Percentiles rank a stretch among this genome's conserved stretches.
Evolutionary conservation across 2,888 invertebrate species (phyloP).

Genomic region (Tuberolachnus salignus): DNA sequence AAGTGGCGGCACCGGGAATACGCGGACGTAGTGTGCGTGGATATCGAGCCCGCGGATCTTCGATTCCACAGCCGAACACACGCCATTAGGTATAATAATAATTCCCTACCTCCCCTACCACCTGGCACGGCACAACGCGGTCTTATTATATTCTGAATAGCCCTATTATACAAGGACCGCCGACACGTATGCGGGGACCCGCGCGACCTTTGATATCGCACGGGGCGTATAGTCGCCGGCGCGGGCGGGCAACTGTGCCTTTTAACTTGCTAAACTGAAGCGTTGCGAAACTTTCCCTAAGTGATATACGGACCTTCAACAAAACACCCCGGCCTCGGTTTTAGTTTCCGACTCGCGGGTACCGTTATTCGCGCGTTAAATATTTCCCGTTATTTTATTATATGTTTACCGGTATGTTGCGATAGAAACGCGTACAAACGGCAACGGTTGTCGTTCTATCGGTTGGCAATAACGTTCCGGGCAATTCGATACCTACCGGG

Average conservation of each 20-base stretch:
- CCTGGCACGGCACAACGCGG: slow-evolving; percentile 3
- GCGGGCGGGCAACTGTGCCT: slow-evolving; percentile 31
- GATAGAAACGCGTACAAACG: no score
- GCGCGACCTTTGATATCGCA: slow-evolving; percentile 51
- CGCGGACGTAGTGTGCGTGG: no score
- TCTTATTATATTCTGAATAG: slow-evolving; percentile 47
- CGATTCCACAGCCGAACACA: slow-evolving; percentile 18
- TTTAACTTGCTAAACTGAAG: slow-evolving; percentile 52
- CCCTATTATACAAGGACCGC: slow-evolving; percentile 44
- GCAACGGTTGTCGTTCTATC: no score
- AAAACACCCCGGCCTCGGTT: slow-evolving; percentile 33
- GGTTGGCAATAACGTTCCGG: no score
- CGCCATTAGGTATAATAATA: slow-evolving; percentile 45
- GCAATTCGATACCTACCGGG: no score
- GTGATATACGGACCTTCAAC: slow-evolving; percentile 52
- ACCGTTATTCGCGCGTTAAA: slow-evolving; percentile 47
- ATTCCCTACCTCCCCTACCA: slow-evolving; percentile 6
- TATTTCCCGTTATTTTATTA: slow-evolving; percentile 7
- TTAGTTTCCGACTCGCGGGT: slow-evolving; percentile 36
- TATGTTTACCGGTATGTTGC: no score
- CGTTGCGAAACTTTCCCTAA: slow-evolving; percentile 53
- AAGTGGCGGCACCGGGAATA: background rate
- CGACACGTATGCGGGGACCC: slow-evolving; percentile 39
- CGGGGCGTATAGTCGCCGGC: background rate
- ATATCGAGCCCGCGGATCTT: background rate